phyloP scores from a whole-genome alignment of 2,888 invertebrate species.

The Cryptus viduatorius region DNA sequence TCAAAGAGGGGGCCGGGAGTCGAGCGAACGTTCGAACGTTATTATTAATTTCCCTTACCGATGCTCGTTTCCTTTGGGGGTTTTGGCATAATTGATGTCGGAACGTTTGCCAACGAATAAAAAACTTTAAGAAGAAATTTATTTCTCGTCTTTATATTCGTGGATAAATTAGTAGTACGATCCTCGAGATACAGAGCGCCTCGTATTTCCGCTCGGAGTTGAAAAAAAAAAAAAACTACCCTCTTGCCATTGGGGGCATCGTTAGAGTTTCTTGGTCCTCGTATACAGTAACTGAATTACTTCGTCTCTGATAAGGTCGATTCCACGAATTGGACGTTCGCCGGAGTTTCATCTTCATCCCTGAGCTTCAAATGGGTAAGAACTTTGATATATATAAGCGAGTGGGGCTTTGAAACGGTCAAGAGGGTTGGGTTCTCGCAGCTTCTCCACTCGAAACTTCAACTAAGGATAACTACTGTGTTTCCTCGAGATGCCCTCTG shows the following conservation, averaged over 20 bases:
- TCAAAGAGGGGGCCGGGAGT: background rate
- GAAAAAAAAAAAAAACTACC: slow-evolving; percentile 1
- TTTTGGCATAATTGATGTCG: background rate
- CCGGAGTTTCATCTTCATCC: slow-evolving; percentile 6
- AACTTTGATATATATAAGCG: slow-evolving; percentile 35
- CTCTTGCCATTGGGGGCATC: slow-evolving; percentile 2
- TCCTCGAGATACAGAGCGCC: background rate
- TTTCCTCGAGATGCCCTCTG: slow-evolving; percentile 15
- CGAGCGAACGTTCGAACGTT: slow-evolving; percentile 2
- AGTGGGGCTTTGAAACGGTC: background rate
- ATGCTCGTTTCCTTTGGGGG: background rate
- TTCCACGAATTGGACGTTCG: slow-evolving; percentile 4
- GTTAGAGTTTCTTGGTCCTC: slow-evolving; percentile 6
- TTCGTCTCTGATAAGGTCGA: slow-evolving; percentile 32
- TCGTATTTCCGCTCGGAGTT: background rate
- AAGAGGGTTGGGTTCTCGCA: background rate
- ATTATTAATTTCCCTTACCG: slow-evolving; percentile 15
- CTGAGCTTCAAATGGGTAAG: background rate
- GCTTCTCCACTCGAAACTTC: background rate
- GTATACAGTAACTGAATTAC: slow-evolving; percentile 26
- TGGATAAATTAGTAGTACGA: slow-evolving; percentile 12
- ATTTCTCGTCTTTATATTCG: background rate
- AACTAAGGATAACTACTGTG: background rate
- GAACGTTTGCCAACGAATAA: background rate
- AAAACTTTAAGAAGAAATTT: background rate